Conservation (phyloP, 2,888 invertebrate species). For the Oxyscelio sp. region DNA sequence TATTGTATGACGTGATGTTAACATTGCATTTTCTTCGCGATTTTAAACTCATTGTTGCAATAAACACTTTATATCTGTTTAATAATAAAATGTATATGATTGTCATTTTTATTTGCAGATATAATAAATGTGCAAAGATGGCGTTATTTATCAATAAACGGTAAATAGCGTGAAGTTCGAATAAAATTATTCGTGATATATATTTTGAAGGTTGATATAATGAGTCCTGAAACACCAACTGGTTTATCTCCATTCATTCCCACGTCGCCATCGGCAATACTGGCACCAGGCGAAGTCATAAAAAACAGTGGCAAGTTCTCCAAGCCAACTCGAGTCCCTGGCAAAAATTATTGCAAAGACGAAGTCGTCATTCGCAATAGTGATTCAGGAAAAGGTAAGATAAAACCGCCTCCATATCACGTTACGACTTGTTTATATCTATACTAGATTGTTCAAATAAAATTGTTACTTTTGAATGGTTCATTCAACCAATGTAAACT, state of each 20-base stretch:
- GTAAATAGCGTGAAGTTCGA: neutral
- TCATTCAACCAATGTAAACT: too few relatives aligned
- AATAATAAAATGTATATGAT: neutral
- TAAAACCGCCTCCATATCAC: too few relatives aligned
- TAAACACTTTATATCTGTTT: conserved; percentile 5
- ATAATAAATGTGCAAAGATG: too few relatives aligned
- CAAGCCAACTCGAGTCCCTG: conserved; percentile 96
- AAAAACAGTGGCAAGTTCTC: conserved; percentile 96
- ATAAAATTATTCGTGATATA: conserved; percentile 14
- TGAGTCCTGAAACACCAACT: conserved; percentile 83
- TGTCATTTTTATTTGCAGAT: neutral
- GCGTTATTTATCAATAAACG: neutral
- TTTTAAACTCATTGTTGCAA: neutral
- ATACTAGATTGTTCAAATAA: too few relatives aligned
- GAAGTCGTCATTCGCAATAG: conserved; percentile 98
- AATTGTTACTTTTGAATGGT: too few relatives aligned
- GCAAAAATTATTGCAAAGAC: conserved; percentile 98
- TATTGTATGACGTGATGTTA: neutral
- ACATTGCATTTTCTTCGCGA: neutral
- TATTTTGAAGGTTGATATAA: conserved; percentile 75
- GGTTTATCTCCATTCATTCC: conserved; percentile 82
- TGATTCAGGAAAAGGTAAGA: conserved; percentile 97
- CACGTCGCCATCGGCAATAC: conserved; percentile 89
- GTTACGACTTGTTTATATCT: too few relatives aligned
- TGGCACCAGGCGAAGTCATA: conserved; percentile 95